These are phyloP conservation scores for Harpegnathos saltator DNA, from an alignment of 1,140 invertebrate species.

Conservation along the genomic window DNA sequence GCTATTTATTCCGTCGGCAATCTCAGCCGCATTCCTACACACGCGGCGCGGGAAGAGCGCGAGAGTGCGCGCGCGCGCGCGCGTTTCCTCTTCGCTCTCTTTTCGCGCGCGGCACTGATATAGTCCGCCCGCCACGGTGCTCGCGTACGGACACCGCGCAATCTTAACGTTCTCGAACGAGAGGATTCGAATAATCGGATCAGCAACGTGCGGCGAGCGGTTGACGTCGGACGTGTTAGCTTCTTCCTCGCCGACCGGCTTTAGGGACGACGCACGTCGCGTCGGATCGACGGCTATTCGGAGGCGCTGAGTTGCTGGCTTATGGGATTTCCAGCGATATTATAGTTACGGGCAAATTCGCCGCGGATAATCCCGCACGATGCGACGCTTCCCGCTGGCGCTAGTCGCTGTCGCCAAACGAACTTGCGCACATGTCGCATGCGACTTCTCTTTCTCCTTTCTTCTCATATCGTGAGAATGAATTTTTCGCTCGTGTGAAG, in stretches of 20 bases:
- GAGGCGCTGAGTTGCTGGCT: conserved; percentile 64
- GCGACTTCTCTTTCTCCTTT: background rate
- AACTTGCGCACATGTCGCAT: no score
- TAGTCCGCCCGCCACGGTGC: background rate
- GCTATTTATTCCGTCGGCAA: background rate
- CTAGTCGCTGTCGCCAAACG: background rate
- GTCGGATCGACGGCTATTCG: conserved; percentile 30
- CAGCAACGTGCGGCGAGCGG: conserved; percentile 55
- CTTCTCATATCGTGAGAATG: background rate
- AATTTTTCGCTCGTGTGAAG: no score
- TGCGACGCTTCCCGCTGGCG: background rate
- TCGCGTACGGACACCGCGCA: no score
- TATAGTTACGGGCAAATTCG: conserved; percentile 52
- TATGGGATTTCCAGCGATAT: conserved; percentile 68
- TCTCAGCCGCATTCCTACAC: no score
- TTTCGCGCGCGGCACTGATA: no score
- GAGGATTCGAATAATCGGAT: conserved; percentile 48
- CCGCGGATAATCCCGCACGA: conserved; percentile 18
- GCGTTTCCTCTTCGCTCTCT: no score
- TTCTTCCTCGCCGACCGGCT: conserved; percentile 20
- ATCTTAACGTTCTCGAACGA: conserved; percentile 10
- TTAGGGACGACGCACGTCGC: conserved; percentile 11
- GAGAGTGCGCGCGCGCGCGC: no score
- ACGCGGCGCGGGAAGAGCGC: no score
- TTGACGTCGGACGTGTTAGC: conserved; percentile 44